Conservation (phyloP, 2,888 invertebrate species). For the Spisula subtruncata region DNA sequence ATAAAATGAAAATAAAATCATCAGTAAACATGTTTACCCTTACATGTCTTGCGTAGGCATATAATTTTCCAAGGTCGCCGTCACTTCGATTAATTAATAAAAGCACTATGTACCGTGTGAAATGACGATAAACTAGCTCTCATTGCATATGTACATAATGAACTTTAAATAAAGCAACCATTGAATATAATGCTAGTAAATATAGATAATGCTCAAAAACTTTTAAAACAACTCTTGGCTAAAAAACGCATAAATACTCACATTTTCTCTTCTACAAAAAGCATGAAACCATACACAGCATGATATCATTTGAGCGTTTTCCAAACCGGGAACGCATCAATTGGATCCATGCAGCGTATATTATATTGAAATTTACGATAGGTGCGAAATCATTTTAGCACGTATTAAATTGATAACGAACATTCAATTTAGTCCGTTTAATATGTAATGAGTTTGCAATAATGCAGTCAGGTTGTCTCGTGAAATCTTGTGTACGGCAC, state of each 20-base stretch:
- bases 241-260: too few species aligned
- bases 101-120: not conserved
- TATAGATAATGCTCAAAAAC: too few species aligned
- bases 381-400: not conserved
- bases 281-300: not conserved
- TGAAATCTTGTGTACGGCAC: not conserved
- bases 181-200: not conserved
- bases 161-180: not conserved
- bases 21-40: not conserved
- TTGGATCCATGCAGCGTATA: not conserved
- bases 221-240: not conserved
- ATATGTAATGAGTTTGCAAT: not conserved
- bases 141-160: too few species aligned
- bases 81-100: not conserved
- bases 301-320: too few species aligned
- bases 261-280: too few species aligned
- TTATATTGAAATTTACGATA: not conserved
- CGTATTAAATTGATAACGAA: conserved; percentile 1
- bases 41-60: not conserved
- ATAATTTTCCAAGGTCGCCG: not conserved
- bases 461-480: not conserved
- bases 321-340: too few species aligned
- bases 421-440: not conserved
- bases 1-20: too few species aligned
- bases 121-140: not conserved